Base-by-base conservation (phyloP, 2,888 invertebrate genomes). In the Coecobrya sp. region DNA sequence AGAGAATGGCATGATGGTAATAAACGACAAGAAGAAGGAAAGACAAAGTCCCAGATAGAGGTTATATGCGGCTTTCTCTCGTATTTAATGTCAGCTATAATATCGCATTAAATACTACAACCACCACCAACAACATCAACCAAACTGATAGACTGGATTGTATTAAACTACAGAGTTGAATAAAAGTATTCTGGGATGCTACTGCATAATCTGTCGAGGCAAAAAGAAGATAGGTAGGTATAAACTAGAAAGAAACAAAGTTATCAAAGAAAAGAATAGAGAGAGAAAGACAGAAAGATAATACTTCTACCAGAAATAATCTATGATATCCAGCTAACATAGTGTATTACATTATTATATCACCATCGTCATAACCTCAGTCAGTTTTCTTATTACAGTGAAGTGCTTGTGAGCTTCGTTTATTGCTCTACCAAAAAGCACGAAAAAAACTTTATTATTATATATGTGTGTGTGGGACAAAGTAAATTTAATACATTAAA, bases 1-100 rank as follows among this genome's bases (percentile, higher is more conserved):
- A 49, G 73, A 42, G 25, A 45, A 68, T 86, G 86, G 73, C 86
- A 86, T 86, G 70, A 86, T 73, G 70, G 86, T 73, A 86, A 86
- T 86, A 86, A 86, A 86, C 22, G 68, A 86, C 49, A 68, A 73
- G 16, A 19, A 30, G 68, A 86, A 19, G 30, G 16, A 45, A 86
- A 86, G 86, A 86, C 86, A 86, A 86, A 86, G 86, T 86, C 73
- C 25, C 36, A 81, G 81, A 27, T 52, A 55, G 81, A 55, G 52
- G 81, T 55, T 81, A 81, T 55, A 81, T 25, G 52, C 52, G 81
- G 81, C 52, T 81, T 81, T 81, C 81, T 8, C 55, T 81, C 55
- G 52, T 81, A 55, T 25, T 81, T 81, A 81, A 81, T 81, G n/a
- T n/a, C 52, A 55, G 30, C 27, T 55, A 27, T 52, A 81, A 55